These are phyloP conservation scores for Bombus affinis DNA, from an alignment of 1,140 invertebrate species.

Conservation along the genomic window DNA sequence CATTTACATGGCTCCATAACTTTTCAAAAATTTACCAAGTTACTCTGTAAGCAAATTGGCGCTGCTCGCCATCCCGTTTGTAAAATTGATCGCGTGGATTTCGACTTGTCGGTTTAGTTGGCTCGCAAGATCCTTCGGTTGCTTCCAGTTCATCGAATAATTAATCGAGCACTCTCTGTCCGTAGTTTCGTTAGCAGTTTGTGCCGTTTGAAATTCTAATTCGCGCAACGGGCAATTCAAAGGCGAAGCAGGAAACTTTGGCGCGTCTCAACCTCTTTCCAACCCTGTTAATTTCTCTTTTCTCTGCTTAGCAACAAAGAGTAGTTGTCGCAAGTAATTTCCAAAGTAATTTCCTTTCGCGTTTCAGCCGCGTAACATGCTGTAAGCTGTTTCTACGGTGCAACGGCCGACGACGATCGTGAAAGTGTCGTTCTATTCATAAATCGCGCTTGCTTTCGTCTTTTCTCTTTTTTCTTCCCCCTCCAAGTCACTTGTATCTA, in stretches of 20 bases:
- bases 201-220: slow-evolving; percentile 59
- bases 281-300: neutral
- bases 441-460: neutral
- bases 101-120: neutral
- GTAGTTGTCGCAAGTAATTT: neutral
- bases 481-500: neutral
- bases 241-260: neutral
- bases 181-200: slow-evolving; percentile 9
- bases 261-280: neutral
- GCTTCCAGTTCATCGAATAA: slow-evolving; percentile 52
- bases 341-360: neutral
- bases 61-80: neutral
- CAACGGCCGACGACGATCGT: slow-evolving; percentile 3
- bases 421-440: neutral
- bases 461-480: neutral
- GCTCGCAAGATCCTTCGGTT: neutral
- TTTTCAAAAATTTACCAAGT: too few species aligned
- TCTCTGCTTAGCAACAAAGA: neutral
- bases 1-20: too few species aligned
- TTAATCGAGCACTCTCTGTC: slow-evolving; percentile 46
- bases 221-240: slow-evolving; percentile 18
- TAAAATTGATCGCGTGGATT: neutral
- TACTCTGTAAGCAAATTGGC: too few species aligned
- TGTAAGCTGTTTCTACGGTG: neutral
- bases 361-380: neutral